Conservation (phyloP, 2,888 invertebrate species). For the Andrena dorsata region DNA sequence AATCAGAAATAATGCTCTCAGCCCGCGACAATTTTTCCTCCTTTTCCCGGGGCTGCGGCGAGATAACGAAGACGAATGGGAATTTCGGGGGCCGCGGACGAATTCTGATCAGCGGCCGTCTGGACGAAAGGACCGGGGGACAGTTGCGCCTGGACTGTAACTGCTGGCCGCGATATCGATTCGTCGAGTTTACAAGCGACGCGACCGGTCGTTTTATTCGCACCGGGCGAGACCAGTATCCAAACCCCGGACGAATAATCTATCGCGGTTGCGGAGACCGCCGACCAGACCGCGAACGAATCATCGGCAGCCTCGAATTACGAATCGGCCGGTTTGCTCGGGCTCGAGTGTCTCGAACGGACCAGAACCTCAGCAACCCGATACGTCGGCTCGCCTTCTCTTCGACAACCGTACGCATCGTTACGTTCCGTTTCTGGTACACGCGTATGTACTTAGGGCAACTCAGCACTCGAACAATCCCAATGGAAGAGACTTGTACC, state of each 20-base stretch:
- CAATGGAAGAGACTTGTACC: background rate
- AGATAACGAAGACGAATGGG: slow-evolving; percentile 51
- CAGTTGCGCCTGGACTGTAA: background rate
- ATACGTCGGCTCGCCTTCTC: slow-evolving; percentile 36
- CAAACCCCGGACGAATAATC: slow-evolving; percentile 30
- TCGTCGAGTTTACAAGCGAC: background rate
- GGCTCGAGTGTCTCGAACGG: slow-evolving; percentile 52
- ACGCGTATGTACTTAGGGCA: slow-evolving; percentile 14
- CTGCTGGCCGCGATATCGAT: slow-evolving; percentile 22
- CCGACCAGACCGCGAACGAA: slow-evolving; percentile 47
- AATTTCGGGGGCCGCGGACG: background rate
- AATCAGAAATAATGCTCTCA: slow-evolving; percentile 62
- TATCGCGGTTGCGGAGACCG: slow-evolving; percentile 30
- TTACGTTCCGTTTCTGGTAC: slow-evolving; percentile 12
- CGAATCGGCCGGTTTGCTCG: slow-evolving; percentile 36
- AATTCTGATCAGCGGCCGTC: slow-evolving; percentile 4
- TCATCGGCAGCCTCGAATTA: slow-evolving; percentile 60
- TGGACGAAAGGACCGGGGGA: no score
- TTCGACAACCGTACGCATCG: background rate
- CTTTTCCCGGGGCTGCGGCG: background rate
- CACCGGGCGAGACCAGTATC: slow-evolving; percentile 34
- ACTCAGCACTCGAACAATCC: background rate
- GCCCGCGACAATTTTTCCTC: slow-evolving; percentile 19
- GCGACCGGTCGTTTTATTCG: background rate
- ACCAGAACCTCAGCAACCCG: slow-evolving; percentile 30